Conservation (phyloP, 2,888 invertebrate genomes). For the Drosophila paracracens region DNA sequence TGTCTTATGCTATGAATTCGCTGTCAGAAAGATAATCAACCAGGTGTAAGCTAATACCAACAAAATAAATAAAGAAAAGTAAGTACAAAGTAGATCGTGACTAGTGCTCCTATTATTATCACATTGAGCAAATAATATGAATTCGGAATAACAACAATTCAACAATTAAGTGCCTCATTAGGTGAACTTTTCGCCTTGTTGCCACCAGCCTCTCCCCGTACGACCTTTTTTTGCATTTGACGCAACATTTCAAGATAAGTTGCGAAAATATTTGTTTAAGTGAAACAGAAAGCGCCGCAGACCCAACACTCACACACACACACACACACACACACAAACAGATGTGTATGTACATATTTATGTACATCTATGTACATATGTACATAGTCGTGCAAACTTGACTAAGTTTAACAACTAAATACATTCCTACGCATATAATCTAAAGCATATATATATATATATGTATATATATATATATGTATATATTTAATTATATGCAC, state of each 20-base stretch:
- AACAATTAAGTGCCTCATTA: conserved; percentile 50
- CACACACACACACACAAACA: background rate
- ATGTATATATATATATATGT: background rate
- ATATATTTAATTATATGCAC: background rate
- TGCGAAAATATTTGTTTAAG: conserved; percentile 74
- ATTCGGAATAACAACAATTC: conserved; percentile 2
- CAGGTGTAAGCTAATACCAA: background rate
- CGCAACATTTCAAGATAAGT: conserved; percentile 73
- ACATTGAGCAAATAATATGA: conserved; percentile 24
- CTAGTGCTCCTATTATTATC: conserved; percentile 4
- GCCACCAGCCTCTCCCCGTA: background rate
- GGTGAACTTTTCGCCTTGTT: conserved; percentile 25
- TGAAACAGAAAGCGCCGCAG: conserved; percentile 73
- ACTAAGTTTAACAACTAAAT: background rate
- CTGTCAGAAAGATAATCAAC: background rate
- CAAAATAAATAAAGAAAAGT: background rate
- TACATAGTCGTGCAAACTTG: background rate
- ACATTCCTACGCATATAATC: background rate
- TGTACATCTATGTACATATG: background rate
- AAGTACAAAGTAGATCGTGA: background rate
- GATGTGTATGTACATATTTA: background rate
- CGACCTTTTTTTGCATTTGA: conserved; percentile 52
- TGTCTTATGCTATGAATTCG: too few species aligned
- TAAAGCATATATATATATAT: background rate
- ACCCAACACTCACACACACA: conserved; percentile 2